Base-by-base conservation (phyloP, 2,113 vertebrate genomes). In the Nannospalax galili region DNA sequence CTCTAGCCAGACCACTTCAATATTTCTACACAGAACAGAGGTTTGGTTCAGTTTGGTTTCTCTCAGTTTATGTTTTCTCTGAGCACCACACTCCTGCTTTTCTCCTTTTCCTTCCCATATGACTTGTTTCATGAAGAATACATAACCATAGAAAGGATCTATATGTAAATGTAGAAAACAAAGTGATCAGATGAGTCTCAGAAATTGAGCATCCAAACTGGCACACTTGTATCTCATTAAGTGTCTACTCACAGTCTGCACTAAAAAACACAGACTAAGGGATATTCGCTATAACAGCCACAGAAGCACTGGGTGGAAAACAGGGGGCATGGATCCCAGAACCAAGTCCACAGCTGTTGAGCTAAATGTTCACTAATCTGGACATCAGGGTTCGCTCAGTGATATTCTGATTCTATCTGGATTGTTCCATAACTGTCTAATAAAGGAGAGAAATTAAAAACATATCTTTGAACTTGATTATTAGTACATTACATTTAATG, bases 381-480 rank as follows among this genome's bases (percentile, higher is more conserved):
- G 11, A 91, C 64, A 58, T 74, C 7, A 42, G 72, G 32, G 45
- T 65, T 52, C 20, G 65, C 32, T 95, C n/a, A 84, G 7, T 74
- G 90, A 75, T 91, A 93, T 42, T 67, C 28, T 84, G 32, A 92
- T 65, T 87, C 35, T 56, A 88, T 45, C 78, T 75, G 6, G 15
- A 78, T 84, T 87, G 67, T 37, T 85, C 64, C 32, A 37, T 5
- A 88, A 92, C 20, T 89, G 6, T 79, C 48, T 74, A 79, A 20
- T 58, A 16, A 19, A 45, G 37, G n/a, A 16, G 22, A 74, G 74
- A 82, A 77, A 52, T 60, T 48, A 84, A 45, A 91, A 88, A 80
- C 32, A 64, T 40, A 90, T 92, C 52, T 94, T 65, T 95, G 14
- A 87, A 91, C 73, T 92, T 92, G 11, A 95, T 58, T 77, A 77